A percentile compares a stretch with the other conserved stretches of the same genome.
Conservation (phyloP, 1,140 invertebrate species). For the Conus betulinus region DNA sequence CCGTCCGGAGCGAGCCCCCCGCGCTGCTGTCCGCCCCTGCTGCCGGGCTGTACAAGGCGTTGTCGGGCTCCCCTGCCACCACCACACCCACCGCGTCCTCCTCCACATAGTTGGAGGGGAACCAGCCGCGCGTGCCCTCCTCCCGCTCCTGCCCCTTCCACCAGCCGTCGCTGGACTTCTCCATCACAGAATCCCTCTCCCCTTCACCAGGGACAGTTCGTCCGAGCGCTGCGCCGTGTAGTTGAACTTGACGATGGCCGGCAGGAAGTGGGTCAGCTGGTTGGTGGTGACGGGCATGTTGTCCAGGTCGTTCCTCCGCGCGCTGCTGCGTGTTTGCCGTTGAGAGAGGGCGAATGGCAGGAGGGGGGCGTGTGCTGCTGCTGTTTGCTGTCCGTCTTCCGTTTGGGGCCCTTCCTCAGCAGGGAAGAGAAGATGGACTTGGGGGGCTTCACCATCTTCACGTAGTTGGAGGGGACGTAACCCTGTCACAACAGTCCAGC, state of each 20-base stretch:
- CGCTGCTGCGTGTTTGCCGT: slow-evolving; percentile 27
- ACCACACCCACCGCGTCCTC: slow-evolving; percentile 80
- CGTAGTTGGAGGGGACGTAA: slow-evolving; percentile 99
- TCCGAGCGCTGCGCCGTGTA: slow-evolving; percentile 98
- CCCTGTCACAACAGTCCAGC: slow-evolving; percentile 80
- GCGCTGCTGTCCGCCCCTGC: slow-evolving; percentile 85
- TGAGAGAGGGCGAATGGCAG: slow-evolving; percentile 32
- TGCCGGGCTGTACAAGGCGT: slow-evolving; percentile 83
- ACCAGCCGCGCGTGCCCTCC: slow-evolving; percentile 87
- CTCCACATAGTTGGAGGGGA: slow-evolving; percentile 98
- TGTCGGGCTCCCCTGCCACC: slow-evolving; percentile 71
- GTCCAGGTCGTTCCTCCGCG: slow-evolving; percentile 15
- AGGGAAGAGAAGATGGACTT: slow-evolving; percentile 65
- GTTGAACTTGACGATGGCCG: slow-evolving; percentile 97
- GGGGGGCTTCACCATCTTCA: slow-evolving; percentile 81
- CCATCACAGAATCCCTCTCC: slow-evolving; percentile 90
- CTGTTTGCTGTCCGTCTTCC: slow-evolving; percentile 57
- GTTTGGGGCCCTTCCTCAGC: slow-evolving; percentile 57
- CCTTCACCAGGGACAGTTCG: slow-evolving; percentile 92
- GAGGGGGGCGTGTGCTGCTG: slow-evolving; percentile 9
- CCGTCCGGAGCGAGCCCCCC: slow-evolving; percentile 37
- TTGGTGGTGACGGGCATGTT: slow-evolving; percentile 32
- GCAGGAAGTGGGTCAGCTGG: slow-evolving; percentile 43
- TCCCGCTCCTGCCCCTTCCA: slow-evolving; percentile 86
- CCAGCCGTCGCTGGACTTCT: slow-evolving; percentile 99